These are phyloP conservation scores for Silvanus unidentatus DNA, from an alignment of 2,888 invertebrate genomes.

Conservation along the genomic window DNA sequence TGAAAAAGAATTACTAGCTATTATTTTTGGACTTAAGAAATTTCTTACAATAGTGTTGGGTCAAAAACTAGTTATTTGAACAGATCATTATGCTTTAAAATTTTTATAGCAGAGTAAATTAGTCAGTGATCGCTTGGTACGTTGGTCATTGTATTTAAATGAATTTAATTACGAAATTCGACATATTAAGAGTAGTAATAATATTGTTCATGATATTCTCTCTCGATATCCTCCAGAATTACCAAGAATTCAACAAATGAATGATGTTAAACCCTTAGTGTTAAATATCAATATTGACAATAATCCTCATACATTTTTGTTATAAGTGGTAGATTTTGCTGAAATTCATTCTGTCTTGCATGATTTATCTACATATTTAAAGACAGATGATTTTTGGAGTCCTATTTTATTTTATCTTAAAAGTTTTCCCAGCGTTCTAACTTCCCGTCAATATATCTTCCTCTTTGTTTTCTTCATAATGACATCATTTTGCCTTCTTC, in stretches of 20 bases:
- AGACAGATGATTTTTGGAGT: too few relatives aligned
- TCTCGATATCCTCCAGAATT: conserved; percentile 5
- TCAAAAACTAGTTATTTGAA: conserved; percentile 8
- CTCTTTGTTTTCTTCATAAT: too few relatives aligned
- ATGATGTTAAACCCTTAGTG: conserved; percentile 9
- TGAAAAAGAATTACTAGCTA: conserved; percentile 12
- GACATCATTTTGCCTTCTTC: too few relatives aligned
- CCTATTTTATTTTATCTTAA: too few relatives aligned
- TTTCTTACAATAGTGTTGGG: conserved; percentile 7
- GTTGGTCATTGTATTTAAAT: conserved; percentile 6
- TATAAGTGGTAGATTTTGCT: too few relatives aligned
- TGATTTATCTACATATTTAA: too few relatives aligned
- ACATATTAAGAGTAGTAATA: conserved; percentile 3
- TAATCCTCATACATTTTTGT: too few relatives aligned
- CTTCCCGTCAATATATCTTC: too few relatives aligned
- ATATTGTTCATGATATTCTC: conserved; percentile 6
- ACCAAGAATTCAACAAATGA: neutral
- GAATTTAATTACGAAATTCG: conserved; percentile 7
- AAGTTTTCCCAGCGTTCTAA: too few relatives aligned
- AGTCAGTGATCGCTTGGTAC: conserved; percentile 1
- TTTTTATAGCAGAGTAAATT: conserved; percentile 4
- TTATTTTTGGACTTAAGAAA: conserved; percentile 11
- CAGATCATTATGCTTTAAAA: conserved; percentile 16
- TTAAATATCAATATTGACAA: too few relatives aligned
- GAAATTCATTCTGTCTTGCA: too few relatives aligned